Conservation (phyloP, 2,888 invertebrate genomes). For the Tolmerus cingulatus region DNA sequence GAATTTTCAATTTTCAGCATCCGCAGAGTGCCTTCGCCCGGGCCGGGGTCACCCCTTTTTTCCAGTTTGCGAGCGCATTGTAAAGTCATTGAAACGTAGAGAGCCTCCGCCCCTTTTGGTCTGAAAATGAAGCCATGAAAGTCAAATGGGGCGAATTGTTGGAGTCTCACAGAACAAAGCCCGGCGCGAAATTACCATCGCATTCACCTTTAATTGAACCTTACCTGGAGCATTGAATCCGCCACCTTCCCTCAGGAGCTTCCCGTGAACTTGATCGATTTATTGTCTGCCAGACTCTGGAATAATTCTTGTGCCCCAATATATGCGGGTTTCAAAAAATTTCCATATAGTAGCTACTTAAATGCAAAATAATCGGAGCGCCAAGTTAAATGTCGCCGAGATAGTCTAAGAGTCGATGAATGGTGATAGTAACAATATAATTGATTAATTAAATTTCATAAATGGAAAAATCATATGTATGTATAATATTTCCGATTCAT, state of each 20-base stretch:
- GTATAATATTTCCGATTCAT: no score
- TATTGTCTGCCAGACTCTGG: neutral
- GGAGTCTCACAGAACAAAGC: neutral
- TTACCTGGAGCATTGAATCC: neutral
- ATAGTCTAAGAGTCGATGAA: no score
- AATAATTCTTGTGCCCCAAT: neutral
- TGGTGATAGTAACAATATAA: no score
- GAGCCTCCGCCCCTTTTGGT: neutral
- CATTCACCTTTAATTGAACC: constrained; percentile 20
- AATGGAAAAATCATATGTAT: no score
- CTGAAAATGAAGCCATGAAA: neutral
- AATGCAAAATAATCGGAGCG: neutral
- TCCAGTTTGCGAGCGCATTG: neutral
- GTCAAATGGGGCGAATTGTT: neutral
- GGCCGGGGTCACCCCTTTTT: neutral
- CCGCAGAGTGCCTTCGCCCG: neutral
- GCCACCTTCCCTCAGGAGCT: neutral
- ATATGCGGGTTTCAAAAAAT: neutral
- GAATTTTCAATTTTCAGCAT: neutral
- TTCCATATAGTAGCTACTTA: neutral
- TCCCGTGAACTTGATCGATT: neutral
- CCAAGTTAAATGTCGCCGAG: neutral
- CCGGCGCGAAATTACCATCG: neutral
- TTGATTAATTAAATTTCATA: no score
- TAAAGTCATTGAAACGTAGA: neutral